Evolutionary conservation across 2,113 vertebrate genomes (phyloP).

Genomic region (Vidua macroura): DNA sequence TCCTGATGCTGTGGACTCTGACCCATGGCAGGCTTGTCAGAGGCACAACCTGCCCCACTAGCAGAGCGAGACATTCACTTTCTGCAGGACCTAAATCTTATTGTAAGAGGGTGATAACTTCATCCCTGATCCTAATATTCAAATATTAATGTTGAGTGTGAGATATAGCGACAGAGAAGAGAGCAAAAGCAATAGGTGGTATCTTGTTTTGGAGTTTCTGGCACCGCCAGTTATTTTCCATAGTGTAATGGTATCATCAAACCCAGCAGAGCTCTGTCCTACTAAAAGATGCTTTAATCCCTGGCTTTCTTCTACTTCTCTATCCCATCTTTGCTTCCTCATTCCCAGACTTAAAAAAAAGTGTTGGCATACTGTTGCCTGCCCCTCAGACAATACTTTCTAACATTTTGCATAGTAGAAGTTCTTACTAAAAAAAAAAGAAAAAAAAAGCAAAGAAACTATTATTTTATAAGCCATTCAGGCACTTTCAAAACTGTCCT

Average conservation of each 20-base stretch:
- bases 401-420: background rate
- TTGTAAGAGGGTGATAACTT: background rate
- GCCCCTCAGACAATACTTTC: background rate
- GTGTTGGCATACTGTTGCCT: background rate
- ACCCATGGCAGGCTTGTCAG: background rate
- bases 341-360: background rate
- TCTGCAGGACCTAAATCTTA: rapidly evolving
- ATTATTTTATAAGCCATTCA: background rate
- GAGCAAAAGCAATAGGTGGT: background rate
- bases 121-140: background rate
- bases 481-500: background rate
- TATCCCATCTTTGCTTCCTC: background rate
- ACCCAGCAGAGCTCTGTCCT: background rate
- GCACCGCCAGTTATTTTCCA: background rate
- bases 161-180: background rate
- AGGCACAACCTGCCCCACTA: background rate
- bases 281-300: background rate
- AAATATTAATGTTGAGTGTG: background rate
- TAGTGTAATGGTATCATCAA: background rate
- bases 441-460: background rate
- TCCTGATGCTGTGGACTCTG: background rate
- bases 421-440: background rate
- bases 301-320: background rate
- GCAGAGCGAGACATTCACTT: background rate
- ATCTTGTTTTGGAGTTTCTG: background rate